These are phyloP conservation scores for Spodoptera litura DNA, from an alignment of 1,140 invertebrate species.

Conservation along the genomic window DNA sequence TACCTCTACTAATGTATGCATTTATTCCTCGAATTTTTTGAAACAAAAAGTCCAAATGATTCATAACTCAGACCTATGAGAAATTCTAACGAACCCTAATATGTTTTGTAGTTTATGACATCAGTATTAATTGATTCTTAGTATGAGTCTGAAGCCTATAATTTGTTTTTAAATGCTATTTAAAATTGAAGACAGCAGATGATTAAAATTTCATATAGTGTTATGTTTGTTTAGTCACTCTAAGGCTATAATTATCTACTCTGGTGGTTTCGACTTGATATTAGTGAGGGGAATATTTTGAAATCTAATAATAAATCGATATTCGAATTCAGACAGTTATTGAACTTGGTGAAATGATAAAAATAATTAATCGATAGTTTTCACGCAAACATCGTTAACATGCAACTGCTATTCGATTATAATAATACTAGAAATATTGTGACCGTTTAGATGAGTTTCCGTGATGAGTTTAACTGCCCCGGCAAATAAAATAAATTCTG, in stretches of 20 bases:
- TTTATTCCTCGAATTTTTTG: constrained; percentile 29
- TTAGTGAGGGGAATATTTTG: constrained; percentile 35
- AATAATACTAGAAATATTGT: neutral
- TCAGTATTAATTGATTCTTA: constrained; percentile 29
- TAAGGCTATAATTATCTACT: constrained; percentile 62
- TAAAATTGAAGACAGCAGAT: constrained; percentile 40
- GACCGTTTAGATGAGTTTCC: neutral
- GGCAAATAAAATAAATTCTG: neutral
- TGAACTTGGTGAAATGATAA: constrained; percentile 3
- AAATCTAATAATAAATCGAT: neutral
- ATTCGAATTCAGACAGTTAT: neutral
- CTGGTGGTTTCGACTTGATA: constrained; percentile 48
- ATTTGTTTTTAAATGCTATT: constrained; percentile 35
- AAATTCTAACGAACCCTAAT: neutral
- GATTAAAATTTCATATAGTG: constrained; percentile 58
- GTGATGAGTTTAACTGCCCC: neutral
- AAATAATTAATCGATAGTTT: constrained; percentile 5
- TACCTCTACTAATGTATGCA: constrained; percentile 34
- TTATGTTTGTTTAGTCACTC: constrained; percentile 59
- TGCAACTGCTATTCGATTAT: constrained; percentile 18
- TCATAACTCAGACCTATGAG: constrained; percentile 22
- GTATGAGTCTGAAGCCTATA: constrained; percentile 24
- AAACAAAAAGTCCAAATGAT: constrained; percentile 10
- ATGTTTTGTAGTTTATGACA: neutral
- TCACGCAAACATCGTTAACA: constrained; percentile 29